Evolutionary conservation across 2,113 vertebrate genomes (phyloP), one percentile per base, ranked within the genome.

Genomic region (Perccottus glenii): DNA sequence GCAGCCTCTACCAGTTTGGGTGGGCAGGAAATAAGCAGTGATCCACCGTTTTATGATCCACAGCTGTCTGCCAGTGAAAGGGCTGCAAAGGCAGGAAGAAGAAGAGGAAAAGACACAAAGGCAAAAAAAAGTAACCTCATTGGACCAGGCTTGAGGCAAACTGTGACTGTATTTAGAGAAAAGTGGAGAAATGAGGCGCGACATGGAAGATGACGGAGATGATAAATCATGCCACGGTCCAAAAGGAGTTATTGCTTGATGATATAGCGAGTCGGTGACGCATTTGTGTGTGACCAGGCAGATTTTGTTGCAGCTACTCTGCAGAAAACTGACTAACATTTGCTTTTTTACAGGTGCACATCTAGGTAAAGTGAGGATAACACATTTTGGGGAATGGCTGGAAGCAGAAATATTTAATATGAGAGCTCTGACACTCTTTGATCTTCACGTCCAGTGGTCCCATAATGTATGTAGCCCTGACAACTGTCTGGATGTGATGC

Each of bases 11-110:
- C 61, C 51, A 56, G 70, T 85, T 78, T 87, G 84, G 82, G 87
- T 88, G 86, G 86, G 78, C 86, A 81, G 86, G 85, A 87, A 88
- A 90, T 86, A 71, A 86, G 68, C 69, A 57, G 63, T 73, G 67
- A 87, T 82, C 89, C 81, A 61, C 77, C 66, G 60, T 83, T 81
- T 81, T 85, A 86, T 87, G 81, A 87, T 80, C 44, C 68, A 76
- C 83, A 89, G 83, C 83, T 85, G 83, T 84, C 64, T 73, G 61
- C 65, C 48, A 71, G 70, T 4, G 12, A 74, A n/a, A 63, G 47
- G 64, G 60, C 62, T 58, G 56, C 50, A 43, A 50, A 55, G 64
- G 75, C 64, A 48, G 51, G 50, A 59, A 46, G 60, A 66, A 72
- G 60, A 48, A 65, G 16, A 63, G 47, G 67, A 11, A 44, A 53